Evolutionary conservation across 2,113 vertebrate species (phyloP), one percentile per base, ranked within the genome.

Genomic region (Callocephalon fimbriatum): DNA sequence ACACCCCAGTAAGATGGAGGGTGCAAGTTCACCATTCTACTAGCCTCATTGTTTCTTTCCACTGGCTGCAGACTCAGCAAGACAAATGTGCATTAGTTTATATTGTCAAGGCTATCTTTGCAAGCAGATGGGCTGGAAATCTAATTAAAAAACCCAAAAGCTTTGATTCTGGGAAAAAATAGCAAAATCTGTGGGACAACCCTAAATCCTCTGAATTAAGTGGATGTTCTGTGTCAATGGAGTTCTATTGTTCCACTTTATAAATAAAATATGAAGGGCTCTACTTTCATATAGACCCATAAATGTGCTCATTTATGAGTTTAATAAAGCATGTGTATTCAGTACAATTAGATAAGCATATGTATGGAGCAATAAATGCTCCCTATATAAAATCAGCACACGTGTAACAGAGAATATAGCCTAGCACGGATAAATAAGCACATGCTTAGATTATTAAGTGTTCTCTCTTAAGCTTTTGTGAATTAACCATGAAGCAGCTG

Each of bases 221-320:
- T 85, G 76, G 88, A 93, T 94, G 80, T 76, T 91, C 74, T 95
- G 12, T 86, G 88, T 92, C 79, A 94, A 54, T 86, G 88, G 56
- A 8, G 6, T 90, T 94, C 93, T 86, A 88, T 97, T 96, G 90
- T 97, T 56, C 63, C 53, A 45, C 76, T 95, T 95, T 93, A 96
- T 95, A 97, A 97, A 97, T 97, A 97, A 97, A 97, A 96, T 97
- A 97, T 96, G 96, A 96, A 93, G 72, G 76, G 38, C 53, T 95
- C 65, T 90, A 58, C 88, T 93, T 95, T 84, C 63, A 92, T 67
- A 70, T 37, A 91, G 76, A 68, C 66, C 16, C 58, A 90, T 94
- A 95, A 95, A 87, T 76, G 70, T 88, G 54, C 76, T 93, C 96
- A 93, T 89, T 96, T 97, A 80, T 94, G 96, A 93, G 77, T 91